These are phyloP conservation scores for Oncorhynchus clarkii DNA, from an alignment of 2,113 vertebrate genomes.

Conservation along the genomic window DNA sequence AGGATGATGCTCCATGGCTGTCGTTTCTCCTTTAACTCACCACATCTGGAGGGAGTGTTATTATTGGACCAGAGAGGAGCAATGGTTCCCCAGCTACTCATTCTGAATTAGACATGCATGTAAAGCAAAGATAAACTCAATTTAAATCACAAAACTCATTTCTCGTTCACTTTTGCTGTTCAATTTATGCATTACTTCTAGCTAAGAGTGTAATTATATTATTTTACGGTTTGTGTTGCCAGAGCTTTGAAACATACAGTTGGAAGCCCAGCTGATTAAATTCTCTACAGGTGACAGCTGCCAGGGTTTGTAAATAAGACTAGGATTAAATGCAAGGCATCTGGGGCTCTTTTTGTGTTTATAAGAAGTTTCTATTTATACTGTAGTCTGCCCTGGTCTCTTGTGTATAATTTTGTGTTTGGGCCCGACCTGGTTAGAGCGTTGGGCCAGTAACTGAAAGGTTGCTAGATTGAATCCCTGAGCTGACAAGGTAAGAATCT, in stretches of 20 bases:
- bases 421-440: neutral
- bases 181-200: neutral
- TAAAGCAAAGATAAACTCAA: neutral
- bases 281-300: neutral
- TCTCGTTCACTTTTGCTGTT: neutral
- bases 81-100: neutral
- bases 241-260: neutral
- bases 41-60: neutral
- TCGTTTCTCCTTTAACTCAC: neutral
- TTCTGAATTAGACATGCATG: neutral
- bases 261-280: neutral
- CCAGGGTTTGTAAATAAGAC: neutral
- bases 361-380: neutral
- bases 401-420: slow-evolving; percentile 5
- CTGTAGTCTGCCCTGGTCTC: neutral
- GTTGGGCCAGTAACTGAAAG: too few species aligned
- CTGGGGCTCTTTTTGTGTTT: neutral
- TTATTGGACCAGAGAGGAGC: neutral
- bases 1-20: neutral
- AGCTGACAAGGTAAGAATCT: too few species aligned
- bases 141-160: neutral
- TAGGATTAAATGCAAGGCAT: neutral
- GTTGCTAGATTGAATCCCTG: too few species aligned
- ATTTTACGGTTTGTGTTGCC: neutral
- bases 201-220: neutral